Conservation (phyloP, 2,113 vertebrate genomes). For the Patagioenas fasciata region DNA sequence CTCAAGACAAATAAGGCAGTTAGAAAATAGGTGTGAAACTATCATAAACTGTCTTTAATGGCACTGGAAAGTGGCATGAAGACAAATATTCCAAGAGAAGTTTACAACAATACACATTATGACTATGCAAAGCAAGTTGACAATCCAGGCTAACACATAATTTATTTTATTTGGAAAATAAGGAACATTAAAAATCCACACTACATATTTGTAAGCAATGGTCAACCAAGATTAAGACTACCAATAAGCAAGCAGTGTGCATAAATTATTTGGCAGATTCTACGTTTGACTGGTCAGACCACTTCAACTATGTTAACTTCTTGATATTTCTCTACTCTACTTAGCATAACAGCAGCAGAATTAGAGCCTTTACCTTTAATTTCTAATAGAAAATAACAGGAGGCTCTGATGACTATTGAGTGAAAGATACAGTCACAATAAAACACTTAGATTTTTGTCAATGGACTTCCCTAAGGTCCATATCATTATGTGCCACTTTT, state of each 20-base stretch:
- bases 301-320: not conserved
- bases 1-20: not conserved
- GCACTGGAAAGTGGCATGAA: not conserved
- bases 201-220: not conserved
- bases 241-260: not conserved
- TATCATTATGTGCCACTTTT: not conserved
- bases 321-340: not conserved
- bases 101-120: not conserved
- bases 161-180: not conserved
- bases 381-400: not conserved
- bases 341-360: not conserved
- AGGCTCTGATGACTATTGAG: not conserved
- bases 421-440: not conserved
- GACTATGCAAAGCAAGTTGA: not conserved
- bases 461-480: not conserved
- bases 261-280: not conserved
- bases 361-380: not conserved
- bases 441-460: not conserved
- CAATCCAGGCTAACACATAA: not conserved
- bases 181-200: not conserved
- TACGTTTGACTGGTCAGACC: not conserved
- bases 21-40: not conserved
- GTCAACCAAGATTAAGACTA: not conserved
- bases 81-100: not conserved
- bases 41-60: not conserved